Percentiles rank a stretch among this genome's conserved stretches.
Evolutionary conservation across 2,888 invertebrate species (phyloP).

Genomic region (Neria commutata): DNA sequence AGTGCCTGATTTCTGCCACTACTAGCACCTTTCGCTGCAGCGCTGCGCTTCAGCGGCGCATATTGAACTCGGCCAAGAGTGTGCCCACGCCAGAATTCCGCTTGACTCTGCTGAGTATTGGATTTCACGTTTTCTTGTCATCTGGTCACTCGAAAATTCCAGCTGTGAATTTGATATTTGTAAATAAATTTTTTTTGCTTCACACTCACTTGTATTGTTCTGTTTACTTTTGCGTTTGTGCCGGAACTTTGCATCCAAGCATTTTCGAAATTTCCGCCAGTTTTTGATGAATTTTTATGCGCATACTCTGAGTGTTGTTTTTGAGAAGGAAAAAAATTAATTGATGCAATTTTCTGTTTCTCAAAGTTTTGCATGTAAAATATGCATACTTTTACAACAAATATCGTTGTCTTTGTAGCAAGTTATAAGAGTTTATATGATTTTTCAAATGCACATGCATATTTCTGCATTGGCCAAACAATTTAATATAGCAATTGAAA

Average conservation of each 20-base stretch:
- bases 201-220: no score
- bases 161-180: no score
- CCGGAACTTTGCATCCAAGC: no score
- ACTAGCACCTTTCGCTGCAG: slow-evolving; percentile 1
- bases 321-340: slow-evolving; percentile 19
- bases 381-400: slow-evolving; percentile 30
- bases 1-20: slow-evolving; percentile 2
- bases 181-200: no score
- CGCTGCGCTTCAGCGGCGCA: not conserved
- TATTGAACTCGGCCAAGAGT: not conserved
- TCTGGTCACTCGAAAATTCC: no score
- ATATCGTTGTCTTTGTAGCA: slow-evolving; percentile 39
- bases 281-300: no score
- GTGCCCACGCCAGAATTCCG: no score
- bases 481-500: slow-evolving; percentile 33
- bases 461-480: not conserved
- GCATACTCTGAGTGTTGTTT: no score
- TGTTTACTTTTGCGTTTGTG: no score
- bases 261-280: no score
- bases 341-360: slow-evolving; percentile 31
- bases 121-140: no score
- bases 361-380: slow-evolving; percentile 17
- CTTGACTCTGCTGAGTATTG: no score
- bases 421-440: slow-evolving; percentile 37
- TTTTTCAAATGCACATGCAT: slow-evolving; percentile 21